Base-by-base conservation (phyloP, 2,888 invertebrate genomes). In the Steinernema scapterisci region DNA sequence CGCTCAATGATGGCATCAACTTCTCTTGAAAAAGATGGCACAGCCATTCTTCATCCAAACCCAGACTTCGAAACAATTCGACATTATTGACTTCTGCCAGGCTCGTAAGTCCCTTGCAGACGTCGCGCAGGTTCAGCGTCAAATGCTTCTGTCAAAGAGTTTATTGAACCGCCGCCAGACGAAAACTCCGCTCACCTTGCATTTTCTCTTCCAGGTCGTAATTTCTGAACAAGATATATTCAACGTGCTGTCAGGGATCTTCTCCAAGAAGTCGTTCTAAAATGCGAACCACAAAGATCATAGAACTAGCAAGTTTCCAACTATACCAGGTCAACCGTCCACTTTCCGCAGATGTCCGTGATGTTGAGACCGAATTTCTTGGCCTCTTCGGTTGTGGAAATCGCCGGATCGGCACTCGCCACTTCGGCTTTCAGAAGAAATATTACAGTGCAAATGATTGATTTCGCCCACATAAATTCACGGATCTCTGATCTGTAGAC, bases 401-500 rank as follows among this genome's bases (percentile, higher is more conserved):
- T 27, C 63, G 25, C 11, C 27, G 31, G 27, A 25, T 63, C 63
- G 16, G 31, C 38, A 13, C 1, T 52, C 23, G 21, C 2, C 11
- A 21, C 52, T 19, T 9, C 52, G 52, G 23, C 19, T 13, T 31
- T 16, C 25, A 25, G 27, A 7, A 63, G 19, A 31, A 63, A 63
- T 13, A 25, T 63, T 63, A 31, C 63, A 31, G n/a, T 25, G 3
- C 9, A 25, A 7, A 63, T 16, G 63, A 27, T 27, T 27, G 63
- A 63, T 31, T 27, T 6, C 3, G 16, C 31, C 16, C 63, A n/a
- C 63, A 63, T 63, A 11, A 6, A 31, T 19, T 5, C 23, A 63
- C 5, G n/a, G 63, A 63, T 63, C 63, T 63, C 63, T 63, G 63
- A 63, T 63, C 63, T 63, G 31, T 63, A 63, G 25, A 21, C 23